These are phyloP conservation scores for Crotalus helleri DNA, from an alignment of 2,113 vertebrate species.

Conservation along the genomic window DNA sequence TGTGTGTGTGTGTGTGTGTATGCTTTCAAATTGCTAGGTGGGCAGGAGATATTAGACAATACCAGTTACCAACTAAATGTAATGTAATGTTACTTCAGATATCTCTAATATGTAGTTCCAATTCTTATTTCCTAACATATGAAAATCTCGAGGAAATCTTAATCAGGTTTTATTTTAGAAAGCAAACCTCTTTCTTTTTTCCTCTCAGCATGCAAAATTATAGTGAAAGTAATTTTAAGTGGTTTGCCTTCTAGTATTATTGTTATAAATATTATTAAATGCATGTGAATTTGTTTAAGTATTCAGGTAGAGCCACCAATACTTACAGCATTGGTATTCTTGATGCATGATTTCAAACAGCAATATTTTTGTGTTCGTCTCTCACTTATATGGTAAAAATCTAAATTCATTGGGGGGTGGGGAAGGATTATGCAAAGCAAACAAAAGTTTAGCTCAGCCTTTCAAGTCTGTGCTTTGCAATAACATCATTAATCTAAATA, in stretches of 20 bases:
- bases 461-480: conserved; percentile 28
- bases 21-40: too few species aligned
- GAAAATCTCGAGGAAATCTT: not conserved
- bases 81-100: not conserved
- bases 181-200: not conserved
- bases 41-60: too few species aligned
- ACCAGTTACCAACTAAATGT: not conserved
- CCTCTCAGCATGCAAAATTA: not conserved
- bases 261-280: not conserved
- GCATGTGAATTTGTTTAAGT: not conserved
- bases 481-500: conserved; percentile 45
- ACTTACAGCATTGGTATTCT: not conserved
- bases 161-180: not conserved
- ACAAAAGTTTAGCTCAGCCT: not conserved
- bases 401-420: not conserved
- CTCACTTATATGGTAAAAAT: not conserved
- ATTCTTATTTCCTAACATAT: not conserved
- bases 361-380: not conserved
- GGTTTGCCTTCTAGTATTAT: not conserved
- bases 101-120: not conserved
- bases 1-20: too few species aligned
- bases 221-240: not conserved
- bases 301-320: not conserved
- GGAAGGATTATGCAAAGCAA: conserved; percentile 5
- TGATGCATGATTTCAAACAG: not conserved